These are phyloP conservation scores for Halcyon badia DNA, from an alignment of 2,797 vertebrate species.

Conservation along the genomic window DNA sequence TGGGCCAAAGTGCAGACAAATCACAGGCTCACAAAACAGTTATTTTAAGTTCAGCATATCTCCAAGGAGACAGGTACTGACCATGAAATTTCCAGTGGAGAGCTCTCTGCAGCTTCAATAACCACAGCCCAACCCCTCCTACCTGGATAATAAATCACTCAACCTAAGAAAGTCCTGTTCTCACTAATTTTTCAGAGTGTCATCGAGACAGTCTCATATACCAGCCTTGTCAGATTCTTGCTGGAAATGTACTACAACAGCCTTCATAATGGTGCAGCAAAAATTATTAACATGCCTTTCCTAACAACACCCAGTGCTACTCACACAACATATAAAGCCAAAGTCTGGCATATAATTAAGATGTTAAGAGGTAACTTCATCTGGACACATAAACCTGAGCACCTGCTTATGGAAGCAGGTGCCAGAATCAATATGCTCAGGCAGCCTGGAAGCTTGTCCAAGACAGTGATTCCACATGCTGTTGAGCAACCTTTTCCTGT, in stretches of 20 bases:
- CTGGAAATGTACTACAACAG: background rate
- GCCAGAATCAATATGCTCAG: background rate
- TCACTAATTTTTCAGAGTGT: background rate
- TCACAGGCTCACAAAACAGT: background rate
- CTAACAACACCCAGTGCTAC: background rate
- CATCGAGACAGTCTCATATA: background rate
- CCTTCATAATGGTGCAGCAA: background rate
- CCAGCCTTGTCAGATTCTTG: background rate
- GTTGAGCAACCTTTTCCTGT: background rate
- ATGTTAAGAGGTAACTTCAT: conserved; percentile 42
- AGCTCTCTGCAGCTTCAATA: background rate
- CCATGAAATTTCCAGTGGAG: background rate
- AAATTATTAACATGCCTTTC: background rate
- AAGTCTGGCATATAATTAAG: conserved; percentile 31
- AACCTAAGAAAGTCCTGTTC: background rate
- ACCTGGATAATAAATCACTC: background rate
- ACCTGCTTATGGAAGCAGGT: conserved; percentile 6
- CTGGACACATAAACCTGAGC: conserved; percentile 38
- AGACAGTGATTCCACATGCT: background rate
- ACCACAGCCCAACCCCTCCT: background rate
- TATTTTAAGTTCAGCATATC: background rate
- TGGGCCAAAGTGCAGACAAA: background rate
- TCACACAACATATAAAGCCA: background rate
- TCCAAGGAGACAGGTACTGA: background rate
- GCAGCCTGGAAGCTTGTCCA: conserved; percentile 9